A percentile compares a stretch with the other conserved stretches of the same genome.
phyloP scores from a whole-genome alignment of 23 tunicate genomes.

The Phallusia fumigata region DNA sequence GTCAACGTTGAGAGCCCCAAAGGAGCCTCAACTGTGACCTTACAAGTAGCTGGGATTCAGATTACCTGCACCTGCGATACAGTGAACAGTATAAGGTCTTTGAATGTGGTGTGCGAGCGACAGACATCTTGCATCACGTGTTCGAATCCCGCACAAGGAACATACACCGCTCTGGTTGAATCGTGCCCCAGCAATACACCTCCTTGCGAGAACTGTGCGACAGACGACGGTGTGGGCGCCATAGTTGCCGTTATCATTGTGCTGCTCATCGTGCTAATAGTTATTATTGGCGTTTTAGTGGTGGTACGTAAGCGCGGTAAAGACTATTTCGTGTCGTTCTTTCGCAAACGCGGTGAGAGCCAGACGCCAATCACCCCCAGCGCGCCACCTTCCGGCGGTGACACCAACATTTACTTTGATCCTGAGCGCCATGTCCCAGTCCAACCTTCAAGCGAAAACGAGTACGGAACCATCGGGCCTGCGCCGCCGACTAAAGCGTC shows the following conservation, averaged over 20 bases:
- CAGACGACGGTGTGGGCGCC: background rate
- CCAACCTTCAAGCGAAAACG: background rate
- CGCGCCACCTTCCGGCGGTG: background rate
- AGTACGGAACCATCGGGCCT: conserved; percentile 11
- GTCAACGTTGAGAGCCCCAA: background rate
- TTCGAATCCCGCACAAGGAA: background rate
- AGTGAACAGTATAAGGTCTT: background rate
- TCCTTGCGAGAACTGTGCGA: background rate
- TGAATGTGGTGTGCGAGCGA: background rate
- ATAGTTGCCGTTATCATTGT: background rate
- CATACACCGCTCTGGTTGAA: background rate
- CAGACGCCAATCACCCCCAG: background rate
- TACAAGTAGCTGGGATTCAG: background rate
- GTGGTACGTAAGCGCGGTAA: background rate
- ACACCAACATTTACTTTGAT: background rate
- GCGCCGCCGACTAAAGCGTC: background rate
- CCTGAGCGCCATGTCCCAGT: background rate
- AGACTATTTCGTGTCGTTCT: background rate
- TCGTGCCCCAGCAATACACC: background rate
- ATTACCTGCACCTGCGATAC: background rate
- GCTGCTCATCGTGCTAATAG: background rate
- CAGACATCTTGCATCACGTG: background rate
- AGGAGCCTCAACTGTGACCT: background rate
- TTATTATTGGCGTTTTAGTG: background rate
- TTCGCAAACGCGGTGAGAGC: background rate